Base-by-base conservation (phyloP, 2,888 invertebrate genomes). In the Heliconius ethilla region DNA sequence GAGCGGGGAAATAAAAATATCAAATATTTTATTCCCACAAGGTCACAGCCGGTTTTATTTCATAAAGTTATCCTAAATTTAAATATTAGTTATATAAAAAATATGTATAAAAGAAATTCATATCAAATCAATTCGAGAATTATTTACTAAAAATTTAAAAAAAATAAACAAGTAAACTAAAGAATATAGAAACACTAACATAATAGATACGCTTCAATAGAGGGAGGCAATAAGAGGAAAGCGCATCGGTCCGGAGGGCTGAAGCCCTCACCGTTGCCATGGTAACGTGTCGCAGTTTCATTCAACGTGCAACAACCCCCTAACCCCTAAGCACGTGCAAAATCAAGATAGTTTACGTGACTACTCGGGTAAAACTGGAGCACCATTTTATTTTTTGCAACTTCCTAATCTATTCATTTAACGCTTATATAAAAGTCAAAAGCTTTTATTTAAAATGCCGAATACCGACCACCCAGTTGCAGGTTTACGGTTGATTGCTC, bases 241-340 rank as follows among this genome's bases (percentile, higher is more conserved):
- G 83, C 81, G 82, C 80, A 83, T 81, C 77, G 81, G 77, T 72
- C 81, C 81, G 85, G 74, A 87, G 89, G 89, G 90, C 91, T 87
- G 87, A 84, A 87, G 90, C 93, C 93, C 93, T 89, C 86, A 82
- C 82, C 88, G 93, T 94, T 89, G 83, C 90, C 85, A 91, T 93
- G 86, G 89, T 86, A 89, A 93, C 93, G 86, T 69, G 69, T 81
- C 88, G 87, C 88, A 89, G 87, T 89, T 90, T 87, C 86, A 89
- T 90, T 89, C 89, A 87, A 87, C 86, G 87, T 87, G 87, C 86
- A 83, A 82, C 86, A n/a, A 85, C 83, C 84, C 84, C 83, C 83
- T 84, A 82, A 84, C 84, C 84, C 84, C 83, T 84, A 82, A 84
- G 83, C 87, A 90, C 87, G 86, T 88, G 84, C 81, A 86, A 83